Evolutionary conservation across 2,888 invertebrate genomes (phyloP).

Genomic region (Ecliptopera silaceata): DNA sequence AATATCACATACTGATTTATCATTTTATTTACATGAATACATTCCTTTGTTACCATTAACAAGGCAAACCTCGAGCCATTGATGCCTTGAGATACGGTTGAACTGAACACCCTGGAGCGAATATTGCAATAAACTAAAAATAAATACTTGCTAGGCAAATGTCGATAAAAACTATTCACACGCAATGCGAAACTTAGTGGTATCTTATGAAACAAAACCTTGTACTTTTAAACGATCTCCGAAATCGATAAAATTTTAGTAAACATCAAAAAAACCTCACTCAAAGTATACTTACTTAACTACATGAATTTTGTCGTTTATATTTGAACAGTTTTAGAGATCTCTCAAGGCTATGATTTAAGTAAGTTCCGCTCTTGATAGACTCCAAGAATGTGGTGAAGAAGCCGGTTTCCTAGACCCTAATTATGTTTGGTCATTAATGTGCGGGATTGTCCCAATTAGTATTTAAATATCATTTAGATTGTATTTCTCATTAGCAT

Average conservation of each 20-base stretch:
- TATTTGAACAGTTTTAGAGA: neutral
- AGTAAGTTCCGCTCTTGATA: conserved; percentile 45
- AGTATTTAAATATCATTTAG: conserved; percentile 2
- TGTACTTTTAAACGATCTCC: neutral
- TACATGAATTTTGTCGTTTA: neutral
- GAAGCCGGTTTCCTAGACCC: conserved; percentile 40
- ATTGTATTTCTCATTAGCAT: conserved; percentile 10
- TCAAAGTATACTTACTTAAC: neutral
- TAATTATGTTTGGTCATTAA: conserved; percentile 29
- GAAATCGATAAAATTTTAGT: neutral
- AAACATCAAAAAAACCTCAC: neutral
- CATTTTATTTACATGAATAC: no score
- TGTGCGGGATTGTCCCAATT: conserved; percentile 1
- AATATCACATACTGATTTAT: no score
- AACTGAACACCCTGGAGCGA: conserved; percentile 7
- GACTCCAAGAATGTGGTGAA: conserved; percentile 50
- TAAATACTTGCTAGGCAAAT: neutral
- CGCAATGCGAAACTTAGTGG: neutral
- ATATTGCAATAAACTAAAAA: neutral
- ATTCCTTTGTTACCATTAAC: conserved; percentile 19
- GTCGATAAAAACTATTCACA: neutral
- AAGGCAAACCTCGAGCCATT: conserved; percentile 4
- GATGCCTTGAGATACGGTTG: neutral
- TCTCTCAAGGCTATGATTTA: conserved; percentile 46
- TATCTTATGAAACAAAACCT: neutral